Base-by-base conservation (phyloP, 2,888 invertebrate genomes). In the Bellardia pandia region DNA sequence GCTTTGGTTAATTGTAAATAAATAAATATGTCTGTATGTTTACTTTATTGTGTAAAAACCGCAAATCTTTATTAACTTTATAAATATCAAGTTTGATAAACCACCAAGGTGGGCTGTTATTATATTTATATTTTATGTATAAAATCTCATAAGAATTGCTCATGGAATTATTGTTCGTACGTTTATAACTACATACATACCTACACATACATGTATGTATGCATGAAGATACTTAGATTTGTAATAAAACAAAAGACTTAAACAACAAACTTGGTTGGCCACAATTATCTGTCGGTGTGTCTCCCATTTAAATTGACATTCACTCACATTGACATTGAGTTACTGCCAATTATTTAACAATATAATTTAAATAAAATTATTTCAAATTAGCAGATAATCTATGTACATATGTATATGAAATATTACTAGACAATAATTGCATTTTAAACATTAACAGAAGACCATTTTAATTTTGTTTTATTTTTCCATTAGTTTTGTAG, bases 251-350 rank as follows among this genome's bases (percentile, higher is more conserved):
- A 58, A 83, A 84, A 86, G 82, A 80, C 79, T 72, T 84, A 66
- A 77, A 69, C 45, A 69, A 60, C 83, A 76, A 58, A 86, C 82
- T 79, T 79, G 42, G 69, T 53, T 62, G 33, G 30, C 33, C n/a
- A 33, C 72, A 74, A 78, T 60, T 66, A 60, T 51, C n/a, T 48
- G 45, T 11, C 30, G 37, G 42, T 23, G 23, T 74, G n/a, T 58
- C 23, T 64, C 8, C 30, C 16, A 68, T 76, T 77, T 51, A 51
- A 76, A 76, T 68, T 82, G 76, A 48, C 77, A 82, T 77, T 86
- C 77, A 82, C 74, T 86, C 60, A 58, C 51, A 86, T 62, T 86
- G 86, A 72, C 77, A 77, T 82, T 77, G 86, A 68, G 45, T 77
- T 78, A 78, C 53, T 48, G 74, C 40, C 51, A 78, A 82, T 86